Evolutionary conservation across 2,797 vertebrate species (phyloP), one percentile per base, ranked within the genome.

Genomic region (Lepus townsendii): DNA sequence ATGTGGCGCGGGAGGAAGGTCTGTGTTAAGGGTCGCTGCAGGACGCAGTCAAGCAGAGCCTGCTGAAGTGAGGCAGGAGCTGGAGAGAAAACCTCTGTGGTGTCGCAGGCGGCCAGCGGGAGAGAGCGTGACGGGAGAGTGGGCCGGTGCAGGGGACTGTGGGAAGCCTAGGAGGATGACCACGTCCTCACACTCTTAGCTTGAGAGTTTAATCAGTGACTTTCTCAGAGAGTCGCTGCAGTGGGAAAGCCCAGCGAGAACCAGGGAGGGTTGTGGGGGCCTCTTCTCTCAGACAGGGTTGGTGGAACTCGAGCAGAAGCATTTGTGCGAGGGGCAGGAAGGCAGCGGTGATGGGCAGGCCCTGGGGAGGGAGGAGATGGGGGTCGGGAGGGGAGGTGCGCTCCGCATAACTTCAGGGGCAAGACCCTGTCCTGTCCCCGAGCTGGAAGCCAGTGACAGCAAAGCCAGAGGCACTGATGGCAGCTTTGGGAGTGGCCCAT

Each of bases 221-320:
- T 11, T 93, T 96, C 63, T 69, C 32, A 88, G 66, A 78, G 22
- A 78, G n/a, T 77, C 27, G 14, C 93, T 87, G 79, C 12, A 68
- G 1, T 80, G 63, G 26, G 13, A 42, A 63, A 85, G 50, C 88
- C 22, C 88, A 87, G 22, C 75, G 66, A 90, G 35, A 78, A 77
- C 75, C 17, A 16, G 57, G 73, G n/a, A 72, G 76, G 9, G 9
- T 2, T 22, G 17, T 72, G 30, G 78, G 42, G 30, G 35, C 6
- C 9, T 75, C 20, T 73, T 82, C n/a, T 82, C 78, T 86, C 26
- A 65, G 26, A 7, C 63, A 66, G 5, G 42, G 42, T 66, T 80
- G 50, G 24, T 84, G 38, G 72, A 72, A 71, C 27, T 73, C 14
- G 13, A 12, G 13, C 30, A 32, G 54, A 90, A 26, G 30, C 22